Percentiles rank a stretch among this genome's conserved stretches.
phyloP scores from a whole-genome alignment of 2,888 invertebrate genomes.

The Phalera bucephala region DNA sequence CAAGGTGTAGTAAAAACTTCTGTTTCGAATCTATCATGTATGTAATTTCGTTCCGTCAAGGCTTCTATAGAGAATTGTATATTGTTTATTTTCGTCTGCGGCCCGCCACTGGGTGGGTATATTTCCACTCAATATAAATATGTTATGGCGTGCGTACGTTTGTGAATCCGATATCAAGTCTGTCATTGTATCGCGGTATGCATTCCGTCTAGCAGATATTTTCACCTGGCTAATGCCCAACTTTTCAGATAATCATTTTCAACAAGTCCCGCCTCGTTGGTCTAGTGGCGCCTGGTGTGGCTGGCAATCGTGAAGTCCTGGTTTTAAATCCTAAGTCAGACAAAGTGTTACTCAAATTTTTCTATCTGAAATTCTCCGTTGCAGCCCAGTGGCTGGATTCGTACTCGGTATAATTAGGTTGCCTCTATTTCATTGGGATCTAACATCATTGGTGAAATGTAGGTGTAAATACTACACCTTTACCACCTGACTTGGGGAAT shows the following conservation, averaged over 20 bases:
- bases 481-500: no score
- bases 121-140: slow-evolving; percentile 26
- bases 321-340: no score
- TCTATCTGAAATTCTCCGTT: no score
- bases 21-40: not conserved
- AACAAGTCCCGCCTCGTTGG: no score
- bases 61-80: not conserved
- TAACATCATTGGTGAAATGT: no score
- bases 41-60: not conserved
- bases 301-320: no score
- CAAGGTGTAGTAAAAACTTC: not conserved
- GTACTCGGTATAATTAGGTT: no score
- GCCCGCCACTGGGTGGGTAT: slow-evolving; percentile 11
- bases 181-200: slow-evolving; percentile 14
- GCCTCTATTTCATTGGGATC: no score
- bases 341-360: no score
- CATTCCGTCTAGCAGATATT: slow-evolving; percentile 14
- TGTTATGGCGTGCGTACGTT: slow-evolving; percentile 9
- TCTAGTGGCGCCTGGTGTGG: no score
- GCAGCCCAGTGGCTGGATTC: no score
- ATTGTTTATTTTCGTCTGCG: slow-evolving; percentile 16
- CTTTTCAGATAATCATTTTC: slow-evolving; percentile 2
- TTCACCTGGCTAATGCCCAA: slow-evolving; percentile 27
- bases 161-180: slow-evolving; percentile 7
- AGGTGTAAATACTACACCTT: no score